Conservation (phyloP, 2,888 invertebrate genomes). For the Pyralis farinalis region DNA sequence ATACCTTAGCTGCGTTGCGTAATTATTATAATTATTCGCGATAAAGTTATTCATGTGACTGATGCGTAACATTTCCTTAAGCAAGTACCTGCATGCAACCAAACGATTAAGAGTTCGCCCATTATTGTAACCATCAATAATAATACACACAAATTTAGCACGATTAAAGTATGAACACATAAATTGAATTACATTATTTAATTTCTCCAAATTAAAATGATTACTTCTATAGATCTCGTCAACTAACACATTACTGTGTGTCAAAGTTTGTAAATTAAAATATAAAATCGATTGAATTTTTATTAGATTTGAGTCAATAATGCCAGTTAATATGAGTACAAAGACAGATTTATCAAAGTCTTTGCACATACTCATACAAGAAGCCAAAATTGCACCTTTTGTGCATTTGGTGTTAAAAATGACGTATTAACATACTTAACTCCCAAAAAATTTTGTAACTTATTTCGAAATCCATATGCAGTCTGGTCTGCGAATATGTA, state of each 20-base stretch:
- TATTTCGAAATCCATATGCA: not conserved
- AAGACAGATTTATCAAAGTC: conserved; percentile 1
- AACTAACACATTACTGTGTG: not conserved
- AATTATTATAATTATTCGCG: not conserved
- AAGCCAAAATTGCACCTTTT: not conserved
- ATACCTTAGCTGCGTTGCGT: not conserved
- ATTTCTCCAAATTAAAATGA: not conserved
- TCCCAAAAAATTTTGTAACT: not conserved
- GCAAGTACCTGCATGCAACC: not conserved
- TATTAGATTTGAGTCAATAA: not conserved
- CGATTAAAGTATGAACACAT: not conserved
- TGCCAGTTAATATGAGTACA: not conserved
- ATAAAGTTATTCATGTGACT: not conserved
- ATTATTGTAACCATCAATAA: not conserved
- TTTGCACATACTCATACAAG: not conserved
- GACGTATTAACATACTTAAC: not conserved
- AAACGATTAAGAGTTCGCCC: not conserved
- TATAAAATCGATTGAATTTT: not conserved
- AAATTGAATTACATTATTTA: not conserved
- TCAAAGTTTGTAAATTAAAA: not conserved
- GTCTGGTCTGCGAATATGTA: not conserved
- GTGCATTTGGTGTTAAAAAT: conserved; percentile 3
- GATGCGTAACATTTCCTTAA: not conserved
- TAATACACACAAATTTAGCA: not conserved
- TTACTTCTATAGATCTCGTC: not conserved